Evolutionary conservation across 2,113 vertebrate species (phyloP), one percentile per base, ranked within the genome.

Genomic region (Hemichromis elongatus): DNA sequence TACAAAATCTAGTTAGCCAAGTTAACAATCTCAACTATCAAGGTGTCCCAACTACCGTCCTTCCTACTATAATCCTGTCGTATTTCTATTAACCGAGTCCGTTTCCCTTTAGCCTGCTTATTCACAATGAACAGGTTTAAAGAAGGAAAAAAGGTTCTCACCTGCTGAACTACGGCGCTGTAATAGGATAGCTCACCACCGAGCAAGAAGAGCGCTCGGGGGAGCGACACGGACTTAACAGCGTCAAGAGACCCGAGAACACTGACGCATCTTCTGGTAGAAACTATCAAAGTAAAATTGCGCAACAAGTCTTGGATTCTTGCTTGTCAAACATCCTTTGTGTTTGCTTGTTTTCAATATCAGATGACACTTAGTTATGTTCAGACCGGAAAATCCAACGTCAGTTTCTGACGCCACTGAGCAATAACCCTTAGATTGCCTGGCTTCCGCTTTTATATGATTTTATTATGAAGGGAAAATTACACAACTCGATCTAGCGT

Each of bases 381-480:
- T 8, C 2, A 7, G 8, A 12, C 7, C 5, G 12, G 19, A 13
- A 50, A 42, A 6, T 3, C 1, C n/a, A 2, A 8, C 1, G 4
- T 33, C 1, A 3, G 3, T 30, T 54, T 45, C 0, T 35, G 5
- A 40, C 47, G 2, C 5, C 42, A 50, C 68, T 75, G 68, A 75
- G 42, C 68, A 50, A n/a, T 50, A 75, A 75, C 42, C 16, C 9
- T 75, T 50, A 0, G 1, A 9, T 3, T 61, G 7, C 8, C 18
- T 30, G 3, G 0, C 37, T 3, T 26, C 33, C 18, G 42, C 7
- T 6, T 11, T 0, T n/a, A 47, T 24, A 5, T 19, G 10, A 8
- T 89, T 86, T 90, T 90, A 90, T 79, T 90, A 81, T 90, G 88
- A 85, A 90, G 33, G 82, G 7, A 7, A 5, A 33, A 19, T 86